Conservation (phyloP, 2,888 invertebrate species). For the Deladenus siricidicola region DNA sequence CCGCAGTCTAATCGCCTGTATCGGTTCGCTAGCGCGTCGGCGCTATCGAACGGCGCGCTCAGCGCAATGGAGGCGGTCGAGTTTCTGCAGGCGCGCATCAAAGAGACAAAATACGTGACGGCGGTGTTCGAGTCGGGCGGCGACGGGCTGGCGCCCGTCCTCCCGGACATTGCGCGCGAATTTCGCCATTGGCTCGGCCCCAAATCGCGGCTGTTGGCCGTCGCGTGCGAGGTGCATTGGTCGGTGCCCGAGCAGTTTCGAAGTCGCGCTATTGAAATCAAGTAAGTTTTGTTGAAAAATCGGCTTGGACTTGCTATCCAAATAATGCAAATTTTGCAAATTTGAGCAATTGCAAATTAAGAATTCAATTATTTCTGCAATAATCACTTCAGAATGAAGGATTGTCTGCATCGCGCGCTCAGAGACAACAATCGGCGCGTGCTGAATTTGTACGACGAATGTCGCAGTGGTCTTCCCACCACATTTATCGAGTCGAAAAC, state of each 20-base stretch:
- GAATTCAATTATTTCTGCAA: background rate
- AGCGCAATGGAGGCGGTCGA: constrained; percentile 3
- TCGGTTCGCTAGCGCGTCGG: no score
- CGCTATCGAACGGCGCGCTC: no score
- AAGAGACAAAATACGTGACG: constrained; percentile 35
- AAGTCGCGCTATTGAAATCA: constrained; percentile 34
- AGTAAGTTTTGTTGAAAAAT: constrained; percentile 21
- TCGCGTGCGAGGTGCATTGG: constrained; percentile 50
- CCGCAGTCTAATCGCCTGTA: no score
- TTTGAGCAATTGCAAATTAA: background rate
- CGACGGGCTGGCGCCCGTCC: constrained; percentile 32
- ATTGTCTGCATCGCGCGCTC: constrained; percentile 37
- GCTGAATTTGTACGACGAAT: constrained; percentile 32
- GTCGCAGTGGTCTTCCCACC: constrained; percentile 34
- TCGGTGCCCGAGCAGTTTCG: constrained; percentile 41
- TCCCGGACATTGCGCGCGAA: constrained; percentile 34
- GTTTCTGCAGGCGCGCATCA: constrained; percentile 7
- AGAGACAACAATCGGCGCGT: constrained; percentile 46
- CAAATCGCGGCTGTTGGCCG: constrained; percentile 38
- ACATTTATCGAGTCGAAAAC: constrained; percentile 43
- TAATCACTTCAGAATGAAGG: constrained; percentile 37
- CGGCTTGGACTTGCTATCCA: background rate
- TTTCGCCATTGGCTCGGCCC: constrained; percentile 40
- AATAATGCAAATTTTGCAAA: no score
- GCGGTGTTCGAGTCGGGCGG: constrained; percentile 43